Evolutionary conservation across 2,797 vertebrate species (phyloP).

Genomic region (Uromys caudimaculatus): DNA sequence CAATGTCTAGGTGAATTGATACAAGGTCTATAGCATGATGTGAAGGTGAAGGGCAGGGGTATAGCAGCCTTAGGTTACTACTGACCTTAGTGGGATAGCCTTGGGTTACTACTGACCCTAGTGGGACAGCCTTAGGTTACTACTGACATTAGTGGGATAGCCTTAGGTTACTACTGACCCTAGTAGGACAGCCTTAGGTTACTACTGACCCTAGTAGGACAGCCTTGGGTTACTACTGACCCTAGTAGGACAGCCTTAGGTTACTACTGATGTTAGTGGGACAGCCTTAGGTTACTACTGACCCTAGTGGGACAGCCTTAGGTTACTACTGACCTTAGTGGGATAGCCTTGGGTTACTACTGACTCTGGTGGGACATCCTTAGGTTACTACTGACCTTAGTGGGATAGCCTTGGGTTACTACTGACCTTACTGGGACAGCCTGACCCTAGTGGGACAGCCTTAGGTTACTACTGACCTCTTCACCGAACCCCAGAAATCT

Average conservation of each 20-base stretch:
- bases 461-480: background rate
- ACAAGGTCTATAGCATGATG: background rate
- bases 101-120: background rate
- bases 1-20: background rate
- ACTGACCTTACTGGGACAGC: too few species aligned
- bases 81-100: background rate
- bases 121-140: background rate
- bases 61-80: background rate
- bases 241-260: background rate
- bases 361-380: background rate
- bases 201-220: too few species aligned
- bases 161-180: too few species aligned
- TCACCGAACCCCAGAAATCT: background rate
- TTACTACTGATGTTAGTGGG: background rate
- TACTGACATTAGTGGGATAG: too few species aligned
- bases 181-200: too few species aligned
- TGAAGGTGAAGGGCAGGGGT: background rate
- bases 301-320: background rate
- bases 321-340: background rate
- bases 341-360: background rate
- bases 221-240: background rate
- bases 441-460: too few species aligned
- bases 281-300: background rate
- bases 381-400: too few species aligned
- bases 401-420: too few species aligned